Evolutionary conservation across 92 coral and sea anemone species (phyloP).

Genomic region (Palythoa caribaeorum): DNA sequence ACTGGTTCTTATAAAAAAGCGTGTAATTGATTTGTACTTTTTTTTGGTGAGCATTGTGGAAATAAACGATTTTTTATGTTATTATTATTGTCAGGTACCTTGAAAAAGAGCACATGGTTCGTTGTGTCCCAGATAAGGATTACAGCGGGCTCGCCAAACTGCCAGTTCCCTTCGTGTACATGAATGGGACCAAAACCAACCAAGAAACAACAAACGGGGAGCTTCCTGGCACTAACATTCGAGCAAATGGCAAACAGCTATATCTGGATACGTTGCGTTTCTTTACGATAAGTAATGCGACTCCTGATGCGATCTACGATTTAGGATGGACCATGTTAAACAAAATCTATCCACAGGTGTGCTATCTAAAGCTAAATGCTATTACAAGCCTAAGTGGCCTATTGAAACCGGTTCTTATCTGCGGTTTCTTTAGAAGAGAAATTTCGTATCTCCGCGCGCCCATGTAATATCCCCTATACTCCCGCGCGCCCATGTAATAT

Average conservation of each 20-base stretch:
- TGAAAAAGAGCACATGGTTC: slow-evolving; percentile 64
- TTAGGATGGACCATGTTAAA: slow-evolving; percentile 52
- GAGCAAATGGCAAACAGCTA: slow-evolving; percentile 59
- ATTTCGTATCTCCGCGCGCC: too few relatives aligned
- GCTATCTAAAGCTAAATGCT: background rate
- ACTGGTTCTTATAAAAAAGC: too few relatives aligned
- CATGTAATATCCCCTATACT: too few relatives aligned
- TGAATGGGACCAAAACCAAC: slow-evolving; percentile 65
- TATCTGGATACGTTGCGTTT: slow-evolving; percentile 61
- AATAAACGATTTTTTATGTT: too few relatives aligned
- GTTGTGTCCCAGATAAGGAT: slow-evolving; percentile 74
- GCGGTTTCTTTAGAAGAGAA: too few relatives aligned
- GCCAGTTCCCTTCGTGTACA: slow-evolving; percentile 68
- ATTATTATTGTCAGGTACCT: slow-evolving; percentile 52
- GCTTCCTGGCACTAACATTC: slow-evolving; percentile 62
- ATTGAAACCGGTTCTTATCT: too few relatives aligned
- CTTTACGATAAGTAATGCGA: slow-evolving; percentile 60
- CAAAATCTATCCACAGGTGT: slow-evolving; percentile 71
- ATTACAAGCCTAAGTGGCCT: too few relatives aligned
- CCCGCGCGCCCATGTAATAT: too few relatives aligned
- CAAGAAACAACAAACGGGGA: slow-evolving; percentile 53
- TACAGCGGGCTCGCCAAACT: slow-evolving; percentile 80
- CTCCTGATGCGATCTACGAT: slow-evolving; percentile 68
- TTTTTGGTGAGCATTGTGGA: too few relatives aligned
- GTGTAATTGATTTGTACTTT: too few relatives aligned